Base-by-base conservation (phyloP, 2,888 invertebrate species). In the Eutolmus rufibarbis region DNA sequence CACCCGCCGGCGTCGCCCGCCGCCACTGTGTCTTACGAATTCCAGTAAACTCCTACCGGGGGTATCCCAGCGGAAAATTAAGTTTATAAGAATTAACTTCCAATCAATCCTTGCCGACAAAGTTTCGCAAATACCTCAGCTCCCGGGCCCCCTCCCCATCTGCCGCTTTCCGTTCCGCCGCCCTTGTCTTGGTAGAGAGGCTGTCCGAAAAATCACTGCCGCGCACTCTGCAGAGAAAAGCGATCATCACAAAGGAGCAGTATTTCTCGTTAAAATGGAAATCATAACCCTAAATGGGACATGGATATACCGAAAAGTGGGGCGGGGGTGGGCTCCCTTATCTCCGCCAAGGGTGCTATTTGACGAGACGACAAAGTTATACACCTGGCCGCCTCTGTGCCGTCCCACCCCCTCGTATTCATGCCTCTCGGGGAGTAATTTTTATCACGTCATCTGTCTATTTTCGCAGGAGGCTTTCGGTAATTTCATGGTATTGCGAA, bases 401-500 rank as follows among this genome's bases (percentile, higher is more conserved):
- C 19, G 1, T 2, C 51, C n/a, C n/a, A 7, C 7, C 51, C 51
- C 5, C 23, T 7, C 9, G 66, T 9, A 16, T 28, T 9, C 9
- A 40, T 40, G 31, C 76, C 16, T n/a, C 14, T 16, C 12, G 8
- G 34, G 19, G 78, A 43, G 43, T 78, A 84, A 57, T 84, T 84
- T 66, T 23, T 84, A 57, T 66, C 74, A 31, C 51, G 74, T 85
- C 85, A 85, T 74, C 43, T 85, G 85, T 74, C 74, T 74, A 74
- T 40, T 74, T 85, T 85, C 85, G 85, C 85, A 85, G 46, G 85
- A 43, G 74, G 85, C 74, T 85, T 74, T 74, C 74, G 23, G 37
- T 85, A 85, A 85, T 85, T 85, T 85, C 74, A 85, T 85, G 85
- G 56, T 74, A 85, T 56, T 74, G 28, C 74, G 74, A 85, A 74